Conservation (phyloP, 2,888 invertebrate genomes). For the Antheraea assamensis region DNA sequence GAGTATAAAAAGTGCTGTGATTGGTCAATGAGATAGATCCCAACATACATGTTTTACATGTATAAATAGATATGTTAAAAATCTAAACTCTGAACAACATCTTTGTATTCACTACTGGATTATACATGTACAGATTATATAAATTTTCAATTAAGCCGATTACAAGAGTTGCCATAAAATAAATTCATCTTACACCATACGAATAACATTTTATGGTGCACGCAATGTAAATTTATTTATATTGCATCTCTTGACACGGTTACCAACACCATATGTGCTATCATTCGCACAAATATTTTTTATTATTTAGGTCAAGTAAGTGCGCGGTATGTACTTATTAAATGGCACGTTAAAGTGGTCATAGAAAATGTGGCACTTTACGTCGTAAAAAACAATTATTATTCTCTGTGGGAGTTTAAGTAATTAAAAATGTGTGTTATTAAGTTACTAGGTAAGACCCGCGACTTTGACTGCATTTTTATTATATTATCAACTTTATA, state of each 20-base stretch:
- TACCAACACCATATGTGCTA: conserved; percentile 12
- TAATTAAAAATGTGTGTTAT: neutral
- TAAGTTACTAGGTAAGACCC: neutral
- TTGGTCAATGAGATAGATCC: no score
- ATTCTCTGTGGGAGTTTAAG: conserved; percentile 7
- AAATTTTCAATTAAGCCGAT: conserved; percentile 4
- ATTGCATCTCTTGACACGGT: conserved; percentile 20
- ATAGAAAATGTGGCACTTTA: neutral
- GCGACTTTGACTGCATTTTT: no score
- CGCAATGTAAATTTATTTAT: conserved; percentile 17
- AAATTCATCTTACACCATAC: conserved; percentile 9
- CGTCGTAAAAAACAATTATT: conserved; percentile 1
- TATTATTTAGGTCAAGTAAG: conserved; percentile 18
- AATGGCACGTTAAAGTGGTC: neutral
- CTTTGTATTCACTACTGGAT: neutral
- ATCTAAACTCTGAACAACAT: neutral
- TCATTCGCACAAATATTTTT: conserved; percentile 19
- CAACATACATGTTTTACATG: no score
- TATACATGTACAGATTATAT: neutral
- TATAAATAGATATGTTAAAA: neutral
- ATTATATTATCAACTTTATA: no score
- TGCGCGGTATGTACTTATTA: conserved; percentile 7
- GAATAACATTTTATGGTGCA: conserved; percentile 18
- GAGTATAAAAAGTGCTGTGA: no score
- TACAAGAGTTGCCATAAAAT: conserved; percentile 14